Base-by-base conservation (phyloP, 2,888 invertebrate genomes). In the Thymelicus acteon region DNA sequence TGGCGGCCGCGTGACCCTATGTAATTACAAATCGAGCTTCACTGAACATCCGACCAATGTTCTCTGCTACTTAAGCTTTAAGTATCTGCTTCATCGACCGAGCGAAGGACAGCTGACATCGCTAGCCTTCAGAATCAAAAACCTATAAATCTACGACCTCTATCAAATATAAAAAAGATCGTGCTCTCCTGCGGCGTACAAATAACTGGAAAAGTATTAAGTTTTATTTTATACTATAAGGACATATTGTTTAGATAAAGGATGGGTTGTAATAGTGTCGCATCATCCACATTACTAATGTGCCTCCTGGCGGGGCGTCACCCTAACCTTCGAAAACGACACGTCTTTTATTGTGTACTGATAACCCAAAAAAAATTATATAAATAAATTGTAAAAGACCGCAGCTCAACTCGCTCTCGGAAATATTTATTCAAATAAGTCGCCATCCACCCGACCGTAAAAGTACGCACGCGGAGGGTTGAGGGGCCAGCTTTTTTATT, bases 401-500 rank as follows among this genome's bases (percentile, higher is more conserved):
- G 81, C 76, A 77, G 81, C 79, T 81, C 82, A 81, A 81, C 81
- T 57, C 85, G 81, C 85, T 82, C 85, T 88, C 86, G 77, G 85
- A 91, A 90, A 91, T 91, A 92, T 93, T 92, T 92, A 93, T 93
- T 93, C 89, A 93, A 93, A 93, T 92, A 92, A 90, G 91, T 91
- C 86, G 87, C 90, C 88, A 91, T 90, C 88, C 91, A 91, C 80
- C 89, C 90, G 86, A 90, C 91, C 92, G 90, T 93, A 90, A 92
- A 91, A 90, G 88, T 84, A 86, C 86, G 87, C 85, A 87, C 86
- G 87, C 85, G 80, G 85, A 91, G 92, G 92, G 91, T 89, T 90
- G 89, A 87, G 85, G 85, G 86, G 87, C 88, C 85, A 88, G 88
- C 87, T 86, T 84, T 91, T 92, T 92, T 91, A 93, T 92, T 93